Evolutionary conservation across 2,113 vertebrate genomes (phyloP).

Genomic region (Eretmochelys imbricata): DNA sequence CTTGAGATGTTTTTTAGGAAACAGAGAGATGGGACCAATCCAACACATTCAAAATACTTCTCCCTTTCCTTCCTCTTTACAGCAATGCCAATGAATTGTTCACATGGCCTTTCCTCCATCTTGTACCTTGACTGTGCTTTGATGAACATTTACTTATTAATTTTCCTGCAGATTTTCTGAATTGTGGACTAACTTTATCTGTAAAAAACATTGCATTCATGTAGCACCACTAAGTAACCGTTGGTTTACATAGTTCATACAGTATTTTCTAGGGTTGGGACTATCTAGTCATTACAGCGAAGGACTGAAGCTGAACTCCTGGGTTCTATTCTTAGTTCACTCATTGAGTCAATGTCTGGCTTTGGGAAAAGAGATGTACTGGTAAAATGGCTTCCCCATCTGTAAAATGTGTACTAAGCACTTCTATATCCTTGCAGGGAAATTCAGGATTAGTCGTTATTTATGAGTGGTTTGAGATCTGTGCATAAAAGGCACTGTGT

Average conservation of each 20-base stretch:
- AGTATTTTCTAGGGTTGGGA: background rate
- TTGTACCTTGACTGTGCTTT: background rate
- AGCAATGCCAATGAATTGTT: background rate
- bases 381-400: background rate
- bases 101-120: background rate
- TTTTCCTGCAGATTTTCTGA: background rate
- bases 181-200: background rate
- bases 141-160: background rate
- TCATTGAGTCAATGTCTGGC: background rate
- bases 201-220: background rate
- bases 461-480: background rate
- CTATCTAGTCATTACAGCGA: background rate
- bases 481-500: background rate
- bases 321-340: background rate
- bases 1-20: background rate
- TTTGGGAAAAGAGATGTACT: background rate
- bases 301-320: background rate
- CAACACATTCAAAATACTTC: background rate
- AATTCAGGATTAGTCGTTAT: background rate
- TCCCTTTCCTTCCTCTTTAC: accelerated
- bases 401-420: background rate
- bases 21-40: background rate
- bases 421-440: background rate
- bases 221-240: background rate
- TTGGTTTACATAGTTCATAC: background rate